These are phyloP conservation scores for Solea solea DNA, from an alignment of 2,113 vertebrate species.

Conservation along the genomic window DNA sequence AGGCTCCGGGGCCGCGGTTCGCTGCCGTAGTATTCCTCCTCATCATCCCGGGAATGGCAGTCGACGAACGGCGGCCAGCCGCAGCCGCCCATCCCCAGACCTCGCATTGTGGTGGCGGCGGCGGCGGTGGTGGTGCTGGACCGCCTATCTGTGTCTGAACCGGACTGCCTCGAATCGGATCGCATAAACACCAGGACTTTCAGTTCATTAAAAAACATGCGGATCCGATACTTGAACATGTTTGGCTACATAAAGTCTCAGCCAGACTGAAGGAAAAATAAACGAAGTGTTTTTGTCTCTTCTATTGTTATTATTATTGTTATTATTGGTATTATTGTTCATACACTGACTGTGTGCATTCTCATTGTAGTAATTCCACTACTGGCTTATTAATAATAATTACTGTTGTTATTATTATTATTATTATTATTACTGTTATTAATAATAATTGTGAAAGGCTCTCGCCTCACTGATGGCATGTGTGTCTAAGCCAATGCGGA, in stretches of 20 bases:
- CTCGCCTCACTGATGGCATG: constrained; percentile 73
- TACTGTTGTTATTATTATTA: not conserved
- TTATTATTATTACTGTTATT: too few species aligned
- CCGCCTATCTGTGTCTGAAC: constrained; percentile 82
- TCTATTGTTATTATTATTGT: constrained; percentile 33
- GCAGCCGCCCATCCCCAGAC: constrained; percentile 88
- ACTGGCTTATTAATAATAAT: constrained; percentile 9
- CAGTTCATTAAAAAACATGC: constrained; percentile 97
- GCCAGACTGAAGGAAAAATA: constrained; percentile 23
- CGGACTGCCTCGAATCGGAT: constrained; percentile 87
- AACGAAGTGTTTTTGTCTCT: constrained; percentile 18
- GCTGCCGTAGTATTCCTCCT: constrained; percentile 89
- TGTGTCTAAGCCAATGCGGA: constrained; percentile 77
- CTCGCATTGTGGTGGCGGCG: constrained; percentile 79
- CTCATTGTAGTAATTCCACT: constrained; percentile 1
- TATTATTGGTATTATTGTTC: constrained; percentile 42
- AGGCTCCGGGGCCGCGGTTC: constrained; percentile 85
- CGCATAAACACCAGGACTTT: constrained; percentile 95
- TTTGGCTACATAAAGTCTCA: constrained; percentile 76
- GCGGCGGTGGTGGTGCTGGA: constrained; percentile 54
- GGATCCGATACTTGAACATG: constrained; percentile 97
- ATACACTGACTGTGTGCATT: constrained; percentile 14
- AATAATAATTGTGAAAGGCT: constrained; percentile 40
- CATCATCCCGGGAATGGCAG: constrained; percentile 85
- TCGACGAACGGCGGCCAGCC: constrained; percentile 88